A percentile compares a stretch with the other conserved stretches of the same genome.
These are phyloP conservation scores for Luffia ferchaultella DNA, from an alignment of 2,888 invertebrate species.

Conservation along the genomic window DNA sequence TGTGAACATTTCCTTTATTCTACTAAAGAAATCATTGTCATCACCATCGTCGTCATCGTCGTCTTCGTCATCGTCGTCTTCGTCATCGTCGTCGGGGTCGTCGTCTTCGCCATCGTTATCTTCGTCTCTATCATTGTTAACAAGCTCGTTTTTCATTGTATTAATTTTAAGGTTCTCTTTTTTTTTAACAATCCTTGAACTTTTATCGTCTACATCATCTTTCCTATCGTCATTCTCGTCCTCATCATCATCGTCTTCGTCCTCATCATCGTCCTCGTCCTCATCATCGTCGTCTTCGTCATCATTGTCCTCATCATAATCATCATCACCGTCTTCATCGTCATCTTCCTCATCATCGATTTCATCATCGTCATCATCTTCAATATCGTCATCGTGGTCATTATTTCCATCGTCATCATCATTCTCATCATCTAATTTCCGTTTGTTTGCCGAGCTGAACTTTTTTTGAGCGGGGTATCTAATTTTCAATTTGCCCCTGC, in stretches of 20 bases:
- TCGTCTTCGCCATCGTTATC: slow-evolving; percentile 40
- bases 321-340: slow-evolving; percentile 45
- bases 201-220: slow-evolving; percentile 41
- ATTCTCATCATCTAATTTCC: slow-evolving; percentile 29
- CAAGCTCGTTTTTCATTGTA: slow-evolving; percentile 27
- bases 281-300: slow-evolving; percentile 42
- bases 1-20: slow-evolving; percentile 60
- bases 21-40: slow-evolving; percentile 56
- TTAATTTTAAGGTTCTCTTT: slow-evolving; percentile 38
- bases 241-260: slow-evolving; percentile 46
- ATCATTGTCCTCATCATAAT: slow-evolving; percentile 43
- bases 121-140: slow-evolving; percentile 29
- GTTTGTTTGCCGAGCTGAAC: slow-evolving; percentile 23
- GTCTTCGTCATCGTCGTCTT: slow-evolving; percentile 51
- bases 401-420: slow-evolving; percentile 33
- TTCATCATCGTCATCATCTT: slow-evolving; percentile 26
- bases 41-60: slow-evolving; percentile 51
- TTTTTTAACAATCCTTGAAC: slow-evolving; percentile 46
- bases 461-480: slow-evolving; percentile 26
- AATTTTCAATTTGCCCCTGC: slow-evolving; percentile 44
- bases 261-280: slow-evolving; percentile 47
- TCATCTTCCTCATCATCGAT: slow-evolving; percentile 32
- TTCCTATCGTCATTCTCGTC: slow-evolving; percentile 29
- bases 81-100: slow-evolving; percentile 52
- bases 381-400: slow-evolving; percentile 35